Percentiles rank a stretch among this genome's conserved stretches.
These are phyloP conservation scores for Vidua macroura DNA, from an alignment of 2,113 vertebrate genomes.

Conservation along the genomic window DNA sequence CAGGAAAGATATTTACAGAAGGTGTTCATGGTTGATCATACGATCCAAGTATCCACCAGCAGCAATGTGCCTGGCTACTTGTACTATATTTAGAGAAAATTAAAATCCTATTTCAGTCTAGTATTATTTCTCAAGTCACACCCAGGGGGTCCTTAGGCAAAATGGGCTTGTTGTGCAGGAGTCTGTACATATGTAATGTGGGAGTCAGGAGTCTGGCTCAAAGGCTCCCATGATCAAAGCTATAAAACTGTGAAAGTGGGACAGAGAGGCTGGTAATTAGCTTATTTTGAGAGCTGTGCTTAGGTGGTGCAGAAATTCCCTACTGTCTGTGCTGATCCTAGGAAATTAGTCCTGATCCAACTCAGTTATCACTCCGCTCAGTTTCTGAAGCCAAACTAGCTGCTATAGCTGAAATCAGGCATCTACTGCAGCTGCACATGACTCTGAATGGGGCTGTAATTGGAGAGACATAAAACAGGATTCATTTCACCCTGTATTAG, in stretches of 20 bases:
- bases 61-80: background rate
- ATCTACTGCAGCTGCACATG: background rate
- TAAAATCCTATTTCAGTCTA: background rate
- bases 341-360: background rate
- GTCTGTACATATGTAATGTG: background rate
- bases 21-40: background rate
- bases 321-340: background rate
- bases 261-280: constrained; percentile 3
- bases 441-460: background rate
- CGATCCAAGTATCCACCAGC: background rate
- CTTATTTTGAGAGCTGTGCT: background rate
- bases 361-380: background rate
- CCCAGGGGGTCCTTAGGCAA: background rate
- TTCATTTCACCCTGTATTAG: background rate
- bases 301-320: background rate
- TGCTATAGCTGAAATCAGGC: background rate
- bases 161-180: background rate
- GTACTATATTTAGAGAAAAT: background rate
- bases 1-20: background rate
- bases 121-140: background rate
- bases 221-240: background rate
- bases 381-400: background rate
- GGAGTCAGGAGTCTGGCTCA: background rate
- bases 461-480: background rate
- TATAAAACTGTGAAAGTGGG: background rate